Percentiles rank a stretch among this genome's conserved stretches.
These are phyloP conservation scores for Ciconia nigra DNA, from an alignment of 2,797 vertebrate species.

Conservation along the genomic window DNA sequence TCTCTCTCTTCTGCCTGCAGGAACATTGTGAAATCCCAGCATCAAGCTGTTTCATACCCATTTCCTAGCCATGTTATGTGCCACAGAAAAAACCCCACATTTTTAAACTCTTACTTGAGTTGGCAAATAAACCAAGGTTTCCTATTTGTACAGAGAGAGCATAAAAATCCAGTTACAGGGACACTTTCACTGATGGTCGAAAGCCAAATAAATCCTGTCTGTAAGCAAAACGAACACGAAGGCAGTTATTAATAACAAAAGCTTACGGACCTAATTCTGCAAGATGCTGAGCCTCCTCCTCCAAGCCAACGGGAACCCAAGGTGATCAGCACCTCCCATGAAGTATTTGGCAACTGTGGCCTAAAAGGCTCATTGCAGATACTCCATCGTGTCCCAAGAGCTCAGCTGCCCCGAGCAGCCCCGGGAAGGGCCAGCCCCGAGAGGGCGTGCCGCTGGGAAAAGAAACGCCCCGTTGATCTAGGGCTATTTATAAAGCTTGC, in stretches of 20 bases:
- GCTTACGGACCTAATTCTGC: not conserved
- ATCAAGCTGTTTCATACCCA: not conserved
- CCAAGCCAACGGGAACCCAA: not conserved
- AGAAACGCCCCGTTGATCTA: not conserved
- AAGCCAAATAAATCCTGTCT: slow-evolving; percentile 23
- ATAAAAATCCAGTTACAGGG: slow-evolving; percentile 9
- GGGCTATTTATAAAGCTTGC: slow-evolving; percentile 5
- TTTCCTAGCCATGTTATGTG: not conserved
- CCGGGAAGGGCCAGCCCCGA: not conserved
- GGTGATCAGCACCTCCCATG: not conserved
- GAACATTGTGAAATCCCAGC: slow-evolving; percentile 20
- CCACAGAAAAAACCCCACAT: not conserved
- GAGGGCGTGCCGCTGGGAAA: not conserved
- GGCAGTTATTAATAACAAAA: slow-evolving; percentile 47
- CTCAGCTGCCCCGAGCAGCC: not conserved
- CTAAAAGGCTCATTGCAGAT: not conserved
- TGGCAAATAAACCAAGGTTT: slow-evolving; percentile 21
- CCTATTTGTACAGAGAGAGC: not conserved
- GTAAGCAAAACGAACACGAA: not conserved
- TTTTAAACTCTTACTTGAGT: slow-evolving; percentile 14
- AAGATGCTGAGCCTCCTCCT: not conserved
- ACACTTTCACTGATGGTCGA: not conserved
- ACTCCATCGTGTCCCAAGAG: not conserved
- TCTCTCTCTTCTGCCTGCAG: not conserved
- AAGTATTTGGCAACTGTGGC: not conserved